Conservation (phyloP, 2,888 invertebrate genomes). For the Eretmocerus hayati region DNA sequence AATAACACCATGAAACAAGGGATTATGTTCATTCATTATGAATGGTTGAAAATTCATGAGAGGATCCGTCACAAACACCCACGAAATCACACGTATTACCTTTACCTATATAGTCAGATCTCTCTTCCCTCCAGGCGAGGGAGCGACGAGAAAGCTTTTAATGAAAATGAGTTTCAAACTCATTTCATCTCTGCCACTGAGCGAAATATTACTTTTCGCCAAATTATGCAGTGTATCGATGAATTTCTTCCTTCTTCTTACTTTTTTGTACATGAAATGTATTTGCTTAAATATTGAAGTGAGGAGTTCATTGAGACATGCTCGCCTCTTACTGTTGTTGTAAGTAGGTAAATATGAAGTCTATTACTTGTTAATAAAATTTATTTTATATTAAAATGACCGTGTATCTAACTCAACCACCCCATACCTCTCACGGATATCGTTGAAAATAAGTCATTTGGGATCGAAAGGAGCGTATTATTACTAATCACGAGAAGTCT, state of each 20-base stretch:
- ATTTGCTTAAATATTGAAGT: constrained; percentile 4
- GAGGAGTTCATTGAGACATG: constrained; percentile 5
- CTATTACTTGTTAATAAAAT: constrained; percentile 23
- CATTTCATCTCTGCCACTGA: no score
- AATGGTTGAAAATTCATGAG: no score
- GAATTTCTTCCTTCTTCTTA: constrained; percentile 4
- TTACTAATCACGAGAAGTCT: no score
- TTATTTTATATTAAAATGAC: constrained; percentile 18
- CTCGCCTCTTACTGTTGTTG: constrained; percentile 15
- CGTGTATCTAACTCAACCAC: neutral
- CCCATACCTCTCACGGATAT: no score
- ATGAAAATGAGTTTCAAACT: neutral
- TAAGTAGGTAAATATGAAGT: constrained; percentile 19
- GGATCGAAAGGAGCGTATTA: no score
- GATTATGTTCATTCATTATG: no score
- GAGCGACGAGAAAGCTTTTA: neutral
- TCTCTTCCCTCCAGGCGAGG: constrained; percentile 10
- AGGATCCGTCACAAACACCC: no score
- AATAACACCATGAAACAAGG: no score
- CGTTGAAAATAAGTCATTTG: no score
- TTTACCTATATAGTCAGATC: no score
- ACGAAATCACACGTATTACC: no score
- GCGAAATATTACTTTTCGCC: neutral
- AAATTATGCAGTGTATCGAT: neutral
- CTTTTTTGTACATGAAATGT: constrained; percentile 15